phyloP scores from a whole-genome alignment of 2,113 vertebrate genomes.

The Nycticebus coucang region DNA sequence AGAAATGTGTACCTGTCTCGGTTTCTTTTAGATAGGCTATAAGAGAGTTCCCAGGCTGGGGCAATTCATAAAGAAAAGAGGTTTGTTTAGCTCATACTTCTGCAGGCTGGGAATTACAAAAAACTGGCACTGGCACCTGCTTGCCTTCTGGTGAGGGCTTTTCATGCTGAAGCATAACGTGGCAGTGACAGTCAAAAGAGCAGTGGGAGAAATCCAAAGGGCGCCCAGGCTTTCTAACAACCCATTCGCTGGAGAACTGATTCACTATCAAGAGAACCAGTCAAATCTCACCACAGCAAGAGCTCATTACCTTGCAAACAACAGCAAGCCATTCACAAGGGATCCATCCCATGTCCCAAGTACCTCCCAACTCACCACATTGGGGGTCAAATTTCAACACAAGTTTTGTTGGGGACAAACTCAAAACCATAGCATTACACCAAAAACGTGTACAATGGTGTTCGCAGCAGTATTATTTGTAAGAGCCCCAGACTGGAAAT shows the following conservation, averaged over 20 bases:
- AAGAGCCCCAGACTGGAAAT: neutral
- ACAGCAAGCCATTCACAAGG: neutral
- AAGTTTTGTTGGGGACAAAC: too few species aligned
- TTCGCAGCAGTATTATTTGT: neutral
- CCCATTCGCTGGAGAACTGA: neutral
- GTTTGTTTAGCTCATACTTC: neutral
- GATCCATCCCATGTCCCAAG: too few species aligned
- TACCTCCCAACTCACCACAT: neutral
- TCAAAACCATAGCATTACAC: neutral
- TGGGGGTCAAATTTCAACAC: neutral
- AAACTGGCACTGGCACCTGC: neutral
- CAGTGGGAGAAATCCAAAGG: neutral
- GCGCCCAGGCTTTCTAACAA: neutral
- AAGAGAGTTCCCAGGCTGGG: neutral
- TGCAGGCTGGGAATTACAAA: neutral
- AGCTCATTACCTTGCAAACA: neutral
- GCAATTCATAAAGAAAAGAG: neutral
- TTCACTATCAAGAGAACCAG: neutral
- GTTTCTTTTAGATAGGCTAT: neutral
- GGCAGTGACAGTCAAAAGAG: neutral
- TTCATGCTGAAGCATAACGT: neutral
- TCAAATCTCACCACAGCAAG: neutral
- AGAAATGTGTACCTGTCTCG: neutral
- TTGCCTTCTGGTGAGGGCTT: neutral
- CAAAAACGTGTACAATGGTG: neutral